Evolutionary conservation across 2,888 invertebrate genomes (phyloP).

Genomic region (Heliothis peltigera): DNA sequence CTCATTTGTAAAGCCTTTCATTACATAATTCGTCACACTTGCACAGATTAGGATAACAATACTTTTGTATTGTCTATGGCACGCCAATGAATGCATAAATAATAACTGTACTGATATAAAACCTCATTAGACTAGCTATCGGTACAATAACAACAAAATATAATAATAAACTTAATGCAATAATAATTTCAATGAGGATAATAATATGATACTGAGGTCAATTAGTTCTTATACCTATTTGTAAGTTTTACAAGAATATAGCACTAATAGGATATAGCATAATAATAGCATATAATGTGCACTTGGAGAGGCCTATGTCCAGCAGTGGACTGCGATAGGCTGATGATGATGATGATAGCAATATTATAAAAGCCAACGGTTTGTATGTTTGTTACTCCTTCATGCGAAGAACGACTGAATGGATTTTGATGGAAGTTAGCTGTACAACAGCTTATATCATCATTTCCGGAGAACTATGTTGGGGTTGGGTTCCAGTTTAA

Average conservation of each 20-base stretch:
- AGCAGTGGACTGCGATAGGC: too few species aligned
- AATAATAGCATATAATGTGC: too few species aligned
- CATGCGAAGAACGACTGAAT: too few species aligned
- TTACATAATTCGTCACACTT: slow-evolving; percentile 28
- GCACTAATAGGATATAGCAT: too few species aligned
- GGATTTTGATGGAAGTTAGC: too few species aligned
- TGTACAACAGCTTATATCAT: too few species aligned
- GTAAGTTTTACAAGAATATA: not conserved
- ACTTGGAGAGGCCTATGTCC: too few species aligned
- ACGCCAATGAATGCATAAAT: slow-evolving; percentile 39
- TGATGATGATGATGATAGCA: too few species aligned
- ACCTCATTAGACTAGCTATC: slow-evolving; percentile 16
- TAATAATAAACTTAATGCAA: slow-evolving; percentile 17
- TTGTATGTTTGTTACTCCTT: too few species aligned
- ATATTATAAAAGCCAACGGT: too few species aligned
- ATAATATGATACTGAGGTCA: slow-evolving; percentile 3
- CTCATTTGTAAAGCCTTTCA: slow-evolving; percentile 3
- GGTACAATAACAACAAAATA: slow-evolving; percentile 4
- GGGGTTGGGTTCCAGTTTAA: too few species aligned
- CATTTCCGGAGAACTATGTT: too few species aligned
- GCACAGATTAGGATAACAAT: slow-evolving; percentile 46
- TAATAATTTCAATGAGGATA: slow-evolving; percentile 34
- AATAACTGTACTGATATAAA: slow-evolving; percentile 31
- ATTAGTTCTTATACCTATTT: not conserved
- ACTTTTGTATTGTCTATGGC: slow-evolving; percentile 23